Conservation (phyloP, 2,888 invertebrate species). For the Morinoia aosen region DNA sequence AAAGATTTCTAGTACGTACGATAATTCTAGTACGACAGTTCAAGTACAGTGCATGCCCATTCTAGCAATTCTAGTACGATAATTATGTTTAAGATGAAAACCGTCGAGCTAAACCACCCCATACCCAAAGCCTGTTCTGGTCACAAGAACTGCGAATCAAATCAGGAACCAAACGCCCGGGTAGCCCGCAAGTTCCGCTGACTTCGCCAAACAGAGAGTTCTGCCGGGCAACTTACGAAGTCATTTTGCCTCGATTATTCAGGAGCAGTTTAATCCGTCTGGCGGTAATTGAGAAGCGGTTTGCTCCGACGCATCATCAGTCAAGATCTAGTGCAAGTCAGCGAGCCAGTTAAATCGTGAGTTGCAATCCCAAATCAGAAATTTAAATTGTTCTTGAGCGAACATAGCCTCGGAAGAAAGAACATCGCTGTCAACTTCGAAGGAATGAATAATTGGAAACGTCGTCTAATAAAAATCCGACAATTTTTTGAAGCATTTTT, state of each 20-base stretch:
- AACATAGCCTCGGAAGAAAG: not conserved
- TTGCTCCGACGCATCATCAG: constrained; percentile 1
- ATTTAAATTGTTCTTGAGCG: not conserved
- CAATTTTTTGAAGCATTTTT: no score
- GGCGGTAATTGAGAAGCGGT: not conserved
- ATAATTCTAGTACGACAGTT: no score
- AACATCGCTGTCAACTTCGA: no score
- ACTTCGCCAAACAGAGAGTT: not conserved
- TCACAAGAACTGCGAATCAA: not conserved
- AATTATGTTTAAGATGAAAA: not conserved
- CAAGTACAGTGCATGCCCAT: no score
- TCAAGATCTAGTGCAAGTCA: not conserved
- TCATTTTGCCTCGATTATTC: not conserved
- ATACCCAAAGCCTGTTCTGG: not conserved
- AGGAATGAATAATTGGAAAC: not conserved
- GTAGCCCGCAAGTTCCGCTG: not conserved
- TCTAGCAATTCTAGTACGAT: no score
- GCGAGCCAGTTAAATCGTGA: not conserved
- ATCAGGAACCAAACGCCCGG: not conserved
- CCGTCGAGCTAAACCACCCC: not conserved
- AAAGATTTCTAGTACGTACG: no score
- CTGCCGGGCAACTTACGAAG: not conserved
- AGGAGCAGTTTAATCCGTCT: not conserved
- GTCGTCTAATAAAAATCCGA: no score
- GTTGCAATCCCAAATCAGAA: not conserved